Conservation (phyloP, 2,113 vertebrate genomes). For the Oreocharis arfaki region DNA sequence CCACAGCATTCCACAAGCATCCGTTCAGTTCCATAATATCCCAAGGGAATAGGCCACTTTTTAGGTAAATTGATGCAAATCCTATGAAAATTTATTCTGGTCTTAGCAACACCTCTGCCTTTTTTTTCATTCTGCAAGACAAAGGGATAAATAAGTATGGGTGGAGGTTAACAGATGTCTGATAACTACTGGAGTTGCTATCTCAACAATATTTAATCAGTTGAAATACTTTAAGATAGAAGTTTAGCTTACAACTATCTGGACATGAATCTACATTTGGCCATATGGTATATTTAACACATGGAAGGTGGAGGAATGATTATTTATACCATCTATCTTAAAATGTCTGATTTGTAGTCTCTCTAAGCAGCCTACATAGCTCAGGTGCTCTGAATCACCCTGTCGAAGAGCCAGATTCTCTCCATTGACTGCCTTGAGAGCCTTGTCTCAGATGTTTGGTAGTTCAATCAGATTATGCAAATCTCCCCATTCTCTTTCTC, state of each 20-base stretch:
- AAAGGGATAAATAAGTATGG: not conserved
- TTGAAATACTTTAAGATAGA: not conserved
- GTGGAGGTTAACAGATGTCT: not conserved
- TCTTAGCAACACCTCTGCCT: not conserved
- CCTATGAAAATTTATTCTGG: not conserved
- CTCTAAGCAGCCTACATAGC: not conserved
- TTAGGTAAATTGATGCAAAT: not conserved
- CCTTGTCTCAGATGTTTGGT: not conserved
- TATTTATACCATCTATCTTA: not conserved
- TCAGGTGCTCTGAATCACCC: slow-evolving; percentile 2
- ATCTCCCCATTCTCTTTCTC: not conserved
- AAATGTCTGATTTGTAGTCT: not conserved
- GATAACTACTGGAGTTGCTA: not conserved
- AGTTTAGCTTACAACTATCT: not conserved
- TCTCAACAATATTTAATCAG: not conserved
- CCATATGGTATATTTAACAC: not conserved
- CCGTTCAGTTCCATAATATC: not conserved
- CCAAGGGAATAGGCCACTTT: not conserved
- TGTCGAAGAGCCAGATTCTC: not conserved
- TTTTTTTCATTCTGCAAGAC: not conserved
- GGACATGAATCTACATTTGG: not conserved
- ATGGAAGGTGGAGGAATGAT: not conserved
- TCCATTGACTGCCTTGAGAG: not conserved
- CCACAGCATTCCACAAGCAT: not conserved
- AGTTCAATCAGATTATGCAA: not conserved